Percentiles rank a stretch among this genome's conserved stretches.
Conservation (phyloP, 2,888 invertebrate genomes). For the Romanomermis culicivorax region DNA sequence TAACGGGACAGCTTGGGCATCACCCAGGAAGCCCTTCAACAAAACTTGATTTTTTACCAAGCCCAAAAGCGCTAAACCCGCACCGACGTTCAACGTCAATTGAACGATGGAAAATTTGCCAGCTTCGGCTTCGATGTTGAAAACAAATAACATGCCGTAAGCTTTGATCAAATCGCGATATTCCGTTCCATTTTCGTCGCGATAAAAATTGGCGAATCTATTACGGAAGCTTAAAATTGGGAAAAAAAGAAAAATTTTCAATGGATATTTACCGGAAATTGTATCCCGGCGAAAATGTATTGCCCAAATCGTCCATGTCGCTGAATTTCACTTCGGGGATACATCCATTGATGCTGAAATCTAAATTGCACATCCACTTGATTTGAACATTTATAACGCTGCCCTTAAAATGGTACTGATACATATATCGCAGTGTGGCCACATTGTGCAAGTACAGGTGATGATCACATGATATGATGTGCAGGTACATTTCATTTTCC, state of each 20-base stretch:
- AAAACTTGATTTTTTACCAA: too few relatives aligned
- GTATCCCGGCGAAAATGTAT: slow-evolving; percentile 32
- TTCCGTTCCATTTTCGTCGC: slow-evolving; percentile 2
- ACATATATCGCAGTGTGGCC: too few relatives aligned
- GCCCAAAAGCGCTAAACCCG: slow-evolving; percentile 34
- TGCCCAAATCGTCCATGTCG: slow-evolving; percentile 31
- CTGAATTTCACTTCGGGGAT: slow-evolving; percentile 33
- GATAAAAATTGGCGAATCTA: slow-evolving; percentile 30
- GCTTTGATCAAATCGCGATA: slow-evolving; percentile 31
- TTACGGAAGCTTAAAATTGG: background rate
- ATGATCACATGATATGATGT: too few relatives aligned
- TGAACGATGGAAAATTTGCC: slow-evolving; percentile 36
- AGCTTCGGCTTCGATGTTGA: slow-evolving; percentile 32
- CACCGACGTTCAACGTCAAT: slow-evolving; percentile 34
- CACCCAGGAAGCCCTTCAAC: too few relatives aligned
- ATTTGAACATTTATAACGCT: slow-evolving; percentile 34
- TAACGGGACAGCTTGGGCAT: too few relatives aligned
- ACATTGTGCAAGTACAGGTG: too few relatives aligned
- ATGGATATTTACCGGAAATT: slow-evolving; percentile 32
- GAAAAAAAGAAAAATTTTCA: background rate
- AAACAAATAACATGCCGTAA: slow-evolving; percentile 34
- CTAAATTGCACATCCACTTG: slow-evolving; percentile 36
- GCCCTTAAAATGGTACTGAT: slow-evolving; percentile 28
- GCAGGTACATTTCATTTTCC: too few relatives aligned
- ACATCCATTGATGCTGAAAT: slow-evolving; percentile 31